These are phyloP conservation scores for Branchipolynoe longqiensis DNA, from an alignment of 2,888 invertebrate genomes.

Conservation along the genomic window DNA sequence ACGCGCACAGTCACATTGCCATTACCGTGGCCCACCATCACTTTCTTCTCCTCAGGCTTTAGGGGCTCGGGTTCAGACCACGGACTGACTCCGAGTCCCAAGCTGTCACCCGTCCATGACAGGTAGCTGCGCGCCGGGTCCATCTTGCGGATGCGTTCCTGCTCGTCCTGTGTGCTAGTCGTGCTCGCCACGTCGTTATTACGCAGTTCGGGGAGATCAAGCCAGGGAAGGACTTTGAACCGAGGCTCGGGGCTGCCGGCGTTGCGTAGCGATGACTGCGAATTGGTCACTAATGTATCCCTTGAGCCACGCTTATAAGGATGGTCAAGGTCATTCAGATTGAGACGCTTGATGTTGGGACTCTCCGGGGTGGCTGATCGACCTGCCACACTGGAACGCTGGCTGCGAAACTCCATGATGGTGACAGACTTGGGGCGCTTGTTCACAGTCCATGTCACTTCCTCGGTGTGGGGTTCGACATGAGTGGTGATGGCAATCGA, in stretches of 20 bases:
- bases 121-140: constrained; percentile 43
- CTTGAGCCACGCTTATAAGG: constrained; percentile 10
- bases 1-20: background rate
- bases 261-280: constrained; percentile 18
- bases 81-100: constrained; percentile 40
- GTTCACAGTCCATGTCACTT: background rate
- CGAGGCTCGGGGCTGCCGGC: constrained; percentile 34
- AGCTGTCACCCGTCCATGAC: constrained; percentile 42
- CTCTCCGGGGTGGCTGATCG: constrained; percentile 9
- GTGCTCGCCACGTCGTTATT: background rate
- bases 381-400: background rate
- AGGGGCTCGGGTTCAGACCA: constrained; percentile 40
- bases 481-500: constrained; percentile 26
- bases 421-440: constrained; percentile 45
- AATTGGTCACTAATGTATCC: background rate
- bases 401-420: constrained; percentile 17
- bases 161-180: background rate
- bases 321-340: constrained; percentile 16
- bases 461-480: background rate
- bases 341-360: constrained; percentile 37
- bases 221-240: constrained; percentile 38
- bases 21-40: background rate
- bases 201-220: constrained; percentile 31
- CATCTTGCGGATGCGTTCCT: background rate
- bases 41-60: background rate